Evolutionary conservation across 2,113 vertebrate genomes (phyloP).

Genomic region (Terrapene triunguis): DNA sequence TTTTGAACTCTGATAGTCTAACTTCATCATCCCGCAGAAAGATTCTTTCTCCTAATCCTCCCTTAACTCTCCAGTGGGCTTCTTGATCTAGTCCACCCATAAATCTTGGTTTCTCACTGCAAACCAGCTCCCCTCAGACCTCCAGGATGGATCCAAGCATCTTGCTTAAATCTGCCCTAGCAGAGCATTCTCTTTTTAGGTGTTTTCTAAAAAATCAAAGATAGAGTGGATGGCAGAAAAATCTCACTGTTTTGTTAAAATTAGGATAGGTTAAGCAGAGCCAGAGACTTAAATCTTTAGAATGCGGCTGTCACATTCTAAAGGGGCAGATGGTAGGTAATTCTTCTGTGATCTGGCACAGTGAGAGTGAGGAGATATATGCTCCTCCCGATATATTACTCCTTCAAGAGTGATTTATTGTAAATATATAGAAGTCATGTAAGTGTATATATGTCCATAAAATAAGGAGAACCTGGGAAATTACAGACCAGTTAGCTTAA

Average conservation of each 20-base stretch:
- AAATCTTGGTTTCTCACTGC: background rate
- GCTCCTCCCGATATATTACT: background rate
- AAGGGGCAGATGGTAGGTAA: background rate
- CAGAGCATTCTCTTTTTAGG: background rate
- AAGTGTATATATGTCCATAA: no score
- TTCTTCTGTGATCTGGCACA: background rate
- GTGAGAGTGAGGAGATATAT: background rate
- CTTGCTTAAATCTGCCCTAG: background rate
- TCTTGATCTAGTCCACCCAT: background rate
- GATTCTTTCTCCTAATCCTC: background rate
- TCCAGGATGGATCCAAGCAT: background rate
- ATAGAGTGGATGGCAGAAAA: background rate
- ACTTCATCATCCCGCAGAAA: background rate
- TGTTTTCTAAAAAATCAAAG: background rate
- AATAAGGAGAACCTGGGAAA: no score
- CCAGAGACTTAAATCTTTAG: constrained; percentile 2
- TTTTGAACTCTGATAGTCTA: background rate
- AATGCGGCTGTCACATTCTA: background rate
- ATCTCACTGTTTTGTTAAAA: background rate
- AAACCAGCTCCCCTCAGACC: background rate
- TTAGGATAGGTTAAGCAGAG: background rate
- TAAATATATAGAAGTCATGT: background rate
- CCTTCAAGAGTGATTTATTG: background rate
- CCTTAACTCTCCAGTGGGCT: background rate
- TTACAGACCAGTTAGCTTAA: no score